phyloP scores from a whole-genome alignment of 2,113 vertebrate species.

The Eulemur macaco region DNA sequence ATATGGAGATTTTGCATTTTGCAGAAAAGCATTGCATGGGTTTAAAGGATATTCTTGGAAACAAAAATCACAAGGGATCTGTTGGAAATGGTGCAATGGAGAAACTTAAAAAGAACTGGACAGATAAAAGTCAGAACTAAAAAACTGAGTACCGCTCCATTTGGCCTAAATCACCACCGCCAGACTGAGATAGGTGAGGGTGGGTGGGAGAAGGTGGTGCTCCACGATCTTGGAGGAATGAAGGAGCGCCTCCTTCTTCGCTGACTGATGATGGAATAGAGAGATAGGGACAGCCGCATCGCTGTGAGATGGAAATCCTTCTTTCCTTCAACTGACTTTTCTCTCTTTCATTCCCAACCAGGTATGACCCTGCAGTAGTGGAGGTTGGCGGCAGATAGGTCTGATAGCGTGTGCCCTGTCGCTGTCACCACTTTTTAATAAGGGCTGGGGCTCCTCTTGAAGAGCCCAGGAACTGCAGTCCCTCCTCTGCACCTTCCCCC shows the following conservation, averaged over 20 bases:
- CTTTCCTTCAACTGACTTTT: neutral
- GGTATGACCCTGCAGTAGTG: neutral
- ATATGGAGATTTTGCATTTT: neutral
- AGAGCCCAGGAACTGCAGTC: conserved; percentile 61
- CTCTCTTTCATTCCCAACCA: neutral
- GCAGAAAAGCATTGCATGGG: neutral
- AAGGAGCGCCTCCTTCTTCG: neutral
- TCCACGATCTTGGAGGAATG: neutral
- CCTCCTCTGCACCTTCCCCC: conserved; percentile 73
- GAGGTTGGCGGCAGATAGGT: neutral
- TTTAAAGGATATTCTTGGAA: neutral
- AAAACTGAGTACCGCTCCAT: neutral
- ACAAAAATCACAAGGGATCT: neutral
- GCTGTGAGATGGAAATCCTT: neutral
- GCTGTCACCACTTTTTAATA: conserved; percentile 42
- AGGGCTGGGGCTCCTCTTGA: conserved; percentile 6
- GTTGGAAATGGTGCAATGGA: neutral
- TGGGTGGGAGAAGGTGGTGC: rapidly evolving
- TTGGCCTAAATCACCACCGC: neutral
- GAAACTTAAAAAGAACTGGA: neutral
- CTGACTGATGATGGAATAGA: neutral
- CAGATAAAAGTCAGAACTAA: neutral
- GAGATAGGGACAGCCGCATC: neutral
- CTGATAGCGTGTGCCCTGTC: neutral
- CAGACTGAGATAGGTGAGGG: neutral